Conservation (phyloP, 2,113 vertebrate genomes). For the Atlantisia rogersi region DNA sequence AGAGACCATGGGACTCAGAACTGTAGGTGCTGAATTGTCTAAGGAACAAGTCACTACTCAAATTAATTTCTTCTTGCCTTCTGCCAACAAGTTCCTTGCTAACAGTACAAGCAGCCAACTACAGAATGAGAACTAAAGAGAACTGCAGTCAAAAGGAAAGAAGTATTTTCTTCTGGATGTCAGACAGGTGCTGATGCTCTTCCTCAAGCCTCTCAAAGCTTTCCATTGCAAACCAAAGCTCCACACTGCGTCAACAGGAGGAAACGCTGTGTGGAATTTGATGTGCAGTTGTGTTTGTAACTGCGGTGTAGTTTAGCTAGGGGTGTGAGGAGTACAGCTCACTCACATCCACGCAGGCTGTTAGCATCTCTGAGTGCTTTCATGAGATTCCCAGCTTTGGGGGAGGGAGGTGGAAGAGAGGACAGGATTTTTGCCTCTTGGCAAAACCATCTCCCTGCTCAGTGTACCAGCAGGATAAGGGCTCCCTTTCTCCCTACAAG, state of each 20-base stretch:
- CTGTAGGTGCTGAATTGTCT: accelerated
- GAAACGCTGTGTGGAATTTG: neutral
- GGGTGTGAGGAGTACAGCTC: accelerated
- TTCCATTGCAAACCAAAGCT: neutral
- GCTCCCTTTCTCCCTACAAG: neutral
- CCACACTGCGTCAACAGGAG: accelerated
- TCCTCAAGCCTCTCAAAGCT: neutral
- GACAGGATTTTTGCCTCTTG: neutral
- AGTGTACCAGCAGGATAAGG: neutral
- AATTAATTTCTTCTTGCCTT: accelerated
- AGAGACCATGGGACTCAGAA: neutral
- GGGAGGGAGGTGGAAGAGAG: neutral
- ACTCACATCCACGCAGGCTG: accelerated
- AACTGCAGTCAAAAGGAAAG: neutral
- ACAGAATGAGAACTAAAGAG: neutral
- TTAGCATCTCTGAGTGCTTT: neutral
- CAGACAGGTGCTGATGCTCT: neutral
- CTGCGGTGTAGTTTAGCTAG: accelerated
- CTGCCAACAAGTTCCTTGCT: neutral
- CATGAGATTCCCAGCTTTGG: neutral
- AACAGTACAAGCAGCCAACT: neutral
- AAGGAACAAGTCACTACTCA: neutral
- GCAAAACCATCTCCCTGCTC: neutral
- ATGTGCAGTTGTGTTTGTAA: neutral
- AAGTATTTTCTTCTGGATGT: neutral